These are phyloP conservation scores for Gracilinanus agilis DNA, from an alignment of 2,113 vertebrate species.

Conservation along the genomic window DNA sequence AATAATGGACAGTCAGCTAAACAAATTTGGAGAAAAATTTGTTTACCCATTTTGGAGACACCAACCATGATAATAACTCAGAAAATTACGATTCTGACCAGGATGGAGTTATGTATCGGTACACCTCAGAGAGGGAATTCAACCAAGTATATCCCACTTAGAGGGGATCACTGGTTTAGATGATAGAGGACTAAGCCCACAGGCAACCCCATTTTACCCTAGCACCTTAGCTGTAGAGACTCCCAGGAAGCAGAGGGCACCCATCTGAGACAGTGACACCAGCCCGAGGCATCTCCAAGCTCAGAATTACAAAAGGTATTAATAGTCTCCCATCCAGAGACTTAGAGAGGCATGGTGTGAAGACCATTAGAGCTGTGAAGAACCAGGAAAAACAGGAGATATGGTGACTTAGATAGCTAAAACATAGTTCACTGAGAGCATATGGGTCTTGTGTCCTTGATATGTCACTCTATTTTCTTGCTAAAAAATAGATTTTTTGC, in stretches of 20 bases:
- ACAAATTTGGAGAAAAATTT: background rate
- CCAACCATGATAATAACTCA: background rate
- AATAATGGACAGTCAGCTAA: background rate
- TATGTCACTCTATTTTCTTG: background rate
- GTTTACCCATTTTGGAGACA: background rate
- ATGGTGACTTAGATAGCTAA: background rate
- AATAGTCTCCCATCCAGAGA: background rate
- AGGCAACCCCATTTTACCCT: background rate
- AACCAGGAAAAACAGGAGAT: background rate
- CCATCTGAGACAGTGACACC: background rate
- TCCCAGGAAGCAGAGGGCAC: background rate
- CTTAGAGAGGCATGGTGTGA: background rate
- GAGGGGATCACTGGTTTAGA: background rate
- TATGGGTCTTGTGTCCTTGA: background rate
- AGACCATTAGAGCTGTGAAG: background rate
- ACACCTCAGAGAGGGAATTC: background rate
- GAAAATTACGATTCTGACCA: background rate
- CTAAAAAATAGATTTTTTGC: too few species aligned
- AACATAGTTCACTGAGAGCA: background rate
- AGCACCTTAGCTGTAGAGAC: background rate
- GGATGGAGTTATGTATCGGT: background rate
- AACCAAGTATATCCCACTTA: background rate
- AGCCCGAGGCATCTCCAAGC: background rate
- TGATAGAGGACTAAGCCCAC: background rate
- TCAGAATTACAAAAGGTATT: background rate